phyloP scores from a whole-genome alignment of 2,113 vertebrate genomes.

The Aptenodytes forsteri region DNA sequence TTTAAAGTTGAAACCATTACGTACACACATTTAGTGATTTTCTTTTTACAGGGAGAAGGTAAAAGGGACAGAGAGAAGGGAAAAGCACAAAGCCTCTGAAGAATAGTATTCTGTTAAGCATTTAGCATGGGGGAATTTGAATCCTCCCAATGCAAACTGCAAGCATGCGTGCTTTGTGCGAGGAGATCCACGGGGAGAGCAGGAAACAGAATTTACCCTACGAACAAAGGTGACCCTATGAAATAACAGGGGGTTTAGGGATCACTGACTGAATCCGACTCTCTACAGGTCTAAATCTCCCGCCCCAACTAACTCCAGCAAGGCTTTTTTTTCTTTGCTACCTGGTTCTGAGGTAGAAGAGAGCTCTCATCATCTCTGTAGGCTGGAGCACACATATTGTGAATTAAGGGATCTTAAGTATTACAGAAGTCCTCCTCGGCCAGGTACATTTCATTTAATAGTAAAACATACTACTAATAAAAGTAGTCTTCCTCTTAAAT shows the following conservation, averaged over 20 bases:
- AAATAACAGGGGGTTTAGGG: background rate
- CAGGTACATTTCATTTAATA: background rate
- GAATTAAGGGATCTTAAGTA: background rate
- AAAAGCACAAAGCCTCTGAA: background rate
- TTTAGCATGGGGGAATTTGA: background rate
- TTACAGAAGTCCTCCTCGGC: background rate
- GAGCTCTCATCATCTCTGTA: background rate
- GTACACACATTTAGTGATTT: background rate
- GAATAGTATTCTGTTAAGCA: background rate
- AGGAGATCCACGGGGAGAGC: background rate
- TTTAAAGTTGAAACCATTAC: background rate
- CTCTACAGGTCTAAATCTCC: background rate
- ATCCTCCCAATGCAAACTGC: background rate
- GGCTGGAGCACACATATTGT: background rate
- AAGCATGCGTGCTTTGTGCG: background rate
- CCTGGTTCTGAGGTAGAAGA: background rate
- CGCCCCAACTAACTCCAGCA: background rate
- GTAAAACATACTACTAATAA: background rate
- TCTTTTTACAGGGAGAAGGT: background rate
- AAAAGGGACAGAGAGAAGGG: background rate
- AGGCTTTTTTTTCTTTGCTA: background rate
- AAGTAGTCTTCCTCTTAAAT: background rate
- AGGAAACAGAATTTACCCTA: background rate
- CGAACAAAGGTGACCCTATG: background rate
- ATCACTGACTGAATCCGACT: background rate